Evolutionary conservation across 2,113 vertebrate species (phyloP), one percentile per base, ranked within the genome.

Genomic region (Stictonetta naevosa): DNA sequence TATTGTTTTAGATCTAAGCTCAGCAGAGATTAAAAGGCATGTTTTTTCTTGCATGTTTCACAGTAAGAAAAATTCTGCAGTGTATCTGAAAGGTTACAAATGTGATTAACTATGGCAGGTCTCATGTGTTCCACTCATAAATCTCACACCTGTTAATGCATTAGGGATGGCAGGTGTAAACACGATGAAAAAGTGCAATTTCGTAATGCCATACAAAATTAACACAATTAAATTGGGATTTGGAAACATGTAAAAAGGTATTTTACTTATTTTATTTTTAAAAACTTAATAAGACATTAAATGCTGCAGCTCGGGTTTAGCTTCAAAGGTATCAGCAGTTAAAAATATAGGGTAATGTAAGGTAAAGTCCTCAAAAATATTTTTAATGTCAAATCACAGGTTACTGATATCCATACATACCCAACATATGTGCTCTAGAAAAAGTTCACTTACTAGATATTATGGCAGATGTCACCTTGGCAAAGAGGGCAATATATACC

Each of bases 31-130:
- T 84, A 96, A 93, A 94, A 93, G 82, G 83, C n/a, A n/a, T n/a
- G n/a, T n/a, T n/a, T n/a, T n/a, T n/a, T n/a, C n/a, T n/a, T n/a
- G 28, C 88, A 56, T 86, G 93, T 91, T 93, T 95, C 87, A 92
- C 96, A 96, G 90, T 66, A 66, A 67, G 95, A 86, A 96, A 93
- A 93, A 96, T 88, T 96, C 81, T 88, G 38, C 87, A 81, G 53
- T 81, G 72, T 83, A 82, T 95, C 93, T 97, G 96, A 97, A 97
- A 97, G 97, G 96, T 97, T 97, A 96, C 97, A 97, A 96, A 97
- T 66, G 72, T 97, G 94, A 98, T 97, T 97, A 97, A 96, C 92
- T 91, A 72, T 97, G 97, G 95, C 96, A 97, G 95, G 92, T 95
- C 90, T 96, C 96, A 92, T 96, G 95, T 97, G 96, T 69, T 97